Base-by-base conservation (phyloP, 2,888 invertebrate species). In the Synergus laeviventris region DNA sequence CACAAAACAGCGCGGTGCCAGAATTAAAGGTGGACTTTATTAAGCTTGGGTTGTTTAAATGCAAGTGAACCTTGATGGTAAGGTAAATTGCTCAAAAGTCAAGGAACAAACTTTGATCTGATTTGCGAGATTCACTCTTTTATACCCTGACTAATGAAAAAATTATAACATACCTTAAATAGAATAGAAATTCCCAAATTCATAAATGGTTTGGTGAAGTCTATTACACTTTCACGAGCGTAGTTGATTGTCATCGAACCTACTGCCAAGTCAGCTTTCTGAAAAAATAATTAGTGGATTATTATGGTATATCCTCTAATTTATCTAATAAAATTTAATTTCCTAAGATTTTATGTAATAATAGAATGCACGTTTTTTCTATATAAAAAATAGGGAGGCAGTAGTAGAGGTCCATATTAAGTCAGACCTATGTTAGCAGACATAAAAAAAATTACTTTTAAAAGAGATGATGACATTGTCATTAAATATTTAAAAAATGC, bases 191-290 rank as follows among this genome's bases (percentile, higher is more conserved):
- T 97, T 56, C 97, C 97, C 24, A 97, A 93, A 90, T 97, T 97
- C 95, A 97, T 96, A 91, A 97, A 97, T 1, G 97, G 97, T 89
- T 97, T 97, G 11, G 97, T 97, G 89, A 97, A 97, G 91, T 97
- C 97, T 83, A 97, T 96, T 78, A 97, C 97, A 89, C 96, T 96
- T 86, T 97, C 97, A 66, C 97, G 92, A 38, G 96, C 95, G 89
- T 97, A 97, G 87, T 96, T 97, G 83, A 97, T 98, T 39, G 97
- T 97, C 94, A 97, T 95, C 3, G 97, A 96, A 9, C 96, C 97
- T 31, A 97, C 96, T 0, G 97, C 97, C 83, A 98, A 91, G 91
- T 97, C 97, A 0, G 97, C 97, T 92, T 95, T 95, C 96, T 96
- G 91, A 49, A 49, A 49, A 18, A n/a, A 49, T 49, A n/a, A n/a